Conservation (phyloP, 2,113 vertebrate genomes). For the Sylvilagus bachmani region DNA sequence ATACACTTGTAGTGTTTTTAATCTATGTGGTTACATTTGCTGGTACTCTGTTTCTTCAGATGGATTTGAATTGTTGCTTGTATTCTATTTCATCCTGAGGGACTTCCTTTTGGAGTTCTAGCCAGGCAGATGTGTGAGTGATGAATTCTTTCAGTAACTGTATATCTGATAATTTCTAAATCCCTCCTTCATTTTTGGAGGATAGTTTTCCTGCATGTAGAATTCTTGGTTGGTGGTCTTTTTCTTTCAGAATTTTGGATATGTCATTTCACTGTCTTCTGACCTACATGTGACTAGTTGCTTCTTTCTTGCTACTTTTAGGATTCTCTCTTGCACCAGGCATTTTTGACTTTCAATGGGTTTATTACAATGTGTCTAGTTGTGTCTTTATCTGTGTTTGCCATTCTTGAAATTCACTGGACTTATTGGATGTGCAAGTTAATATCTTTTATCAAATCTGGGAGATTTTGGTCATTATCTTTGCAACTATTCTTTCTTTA, state of each 20-base stretch:
- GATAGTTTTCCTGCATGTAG: too few relatives aligned
- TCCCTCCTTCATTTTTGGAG: neutral
- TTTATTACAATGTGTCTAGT: neutral
- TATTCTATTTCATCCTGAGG: neutral
- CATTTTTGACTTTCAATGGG: neutral
- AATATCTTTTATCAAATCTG: neutral
- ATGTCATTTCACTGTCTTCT: neutral
- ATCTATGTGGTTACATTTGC: neutral
- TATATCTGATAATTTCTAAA: neutral
- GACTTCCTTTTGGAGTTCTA: neutral
- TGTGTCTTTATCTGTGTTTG: neutral
- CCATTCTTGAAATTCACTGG: neutral
- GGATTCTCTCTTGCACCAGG: neutral
- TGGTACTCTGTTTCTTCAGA: neutral
- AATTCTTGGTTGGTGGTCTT: too few relatives aligned
- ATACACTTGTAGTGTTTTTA: neutral
- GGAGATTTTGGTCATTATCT: neutral
- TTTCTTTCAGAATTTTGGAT: neutral
- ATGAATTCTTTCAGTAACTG: neutral
- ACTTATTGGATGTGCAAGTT: neutral
- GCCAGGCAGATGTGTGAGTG: neutral
- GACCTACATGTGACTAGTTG: neutral
- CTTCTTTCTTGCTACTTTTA: neutral
- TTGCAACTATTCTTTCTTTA: neutral
- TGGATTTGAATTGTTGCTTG: neutral